phyloP scores from a whole-genome alignment of 2,888 invertebrate genomes.

The Agrochola lychnidis region DNA sequence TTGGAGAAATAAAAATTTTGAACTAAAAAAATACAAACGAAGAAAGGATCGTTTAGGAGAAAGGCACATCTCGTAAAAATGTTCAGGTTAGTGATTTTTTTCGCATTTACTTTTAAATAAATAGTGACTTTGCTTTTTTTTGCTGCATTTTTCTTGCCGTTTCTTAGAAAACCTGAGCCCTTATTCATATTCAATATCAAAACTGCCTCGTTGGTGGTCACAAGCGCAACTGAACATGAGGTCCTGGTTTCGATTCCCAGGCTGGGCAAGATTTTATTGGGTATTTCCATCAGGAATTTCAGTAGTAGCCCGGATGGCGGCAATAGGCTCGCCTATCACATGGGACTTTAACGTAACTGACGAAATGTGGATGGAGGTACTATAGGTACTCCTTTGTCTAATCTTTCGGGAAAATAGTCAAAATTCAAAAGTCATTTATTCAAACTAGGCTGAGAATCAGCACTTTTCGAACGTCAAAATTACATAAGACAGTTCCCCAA shows the following conservation, averaged over 20 bases:
- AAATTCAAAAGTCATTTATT: too few species aligned
- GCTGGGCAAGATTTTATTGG: not conserved
- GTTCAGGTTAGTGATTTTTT: conserved; percentile 13
- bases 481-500: too few species aligned
- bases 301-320: not conserved
- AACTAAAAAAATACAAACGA: not conserved
- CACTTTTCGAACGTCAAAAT: too few species aligned
- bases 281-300: not conserved
- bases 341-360: not conserved
- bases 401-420: too few species aligned
- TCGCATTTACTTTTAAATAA: too few species aligned
- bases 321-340: not conserved
- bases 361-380: not conserved
- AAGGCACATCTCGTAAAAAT: conserved; percentile 5
- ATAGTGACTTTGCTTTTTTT: not conserved
- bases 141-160: not conserved
- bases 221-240: too few species aligned
- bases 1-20: too few species aligned
- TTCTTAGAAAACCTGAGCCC: not conserved
- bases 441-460: too few species aligned
- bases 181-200: not conserved
- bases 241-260: not conserved
- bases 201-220: not conserved
- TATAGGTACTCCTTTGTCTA: too few species aligned
- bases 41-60: not conserved